Percentiles rank a stretch among this genome's conserved stretches.
These are phyloP conservation scores for Frankliniella intonsa DNA, from an alignment of 2,888 invertebrate genomes.

Conservation along the genomic window DNA sequence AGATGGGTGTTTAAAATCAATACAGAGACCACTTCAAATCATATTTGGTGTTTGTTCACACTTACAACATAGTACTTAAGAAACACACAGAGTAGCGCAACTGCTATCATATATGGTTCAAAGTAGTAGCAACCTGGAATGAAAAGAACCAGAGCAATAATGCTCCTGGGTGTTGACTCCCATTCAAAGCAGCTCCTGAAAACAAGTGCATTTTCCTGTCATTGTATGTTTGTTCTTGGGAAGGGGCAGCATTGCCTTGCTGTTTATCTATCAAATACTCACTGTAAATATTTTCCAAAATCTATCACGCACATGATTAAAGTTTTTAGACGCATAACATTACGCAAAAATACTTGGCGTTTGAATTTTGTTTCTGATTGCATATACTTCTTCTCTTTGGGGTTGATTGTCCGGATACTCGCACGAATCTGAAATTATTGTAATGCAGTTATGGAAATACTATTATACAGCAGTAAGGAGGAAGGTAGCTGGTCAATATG, in stretches of 20 bases:
- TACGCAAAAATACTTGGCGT: constrained; percentile 86
- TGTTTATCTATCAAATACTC: constrained; percentile 48
- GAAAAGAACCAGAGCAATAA: constrained; percentile 78
- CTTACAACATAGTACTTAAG: constrained; percentile 65
- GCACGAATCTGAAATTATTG: constrained; percentile 62
- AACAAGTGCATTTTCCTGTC: constrained; percentile 34
- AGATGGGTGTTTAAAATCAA: no score
- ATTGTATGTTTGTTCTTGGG: background rate
- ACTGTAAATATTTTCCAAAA: constrained; percentile 87
- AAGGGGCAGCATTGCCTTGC: background rate
- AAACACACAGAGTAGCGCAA: constrained; percentile 74
- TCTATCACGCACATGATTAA: constrained; percentile 86
- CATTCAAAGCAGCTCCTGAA: constrained; percentile 92
- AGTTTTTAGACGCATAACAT: constrained; percentile 86
- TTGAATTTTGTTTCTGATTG: constrained; percentile 94
- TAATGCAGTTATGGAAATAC: constrained; percentile 11
- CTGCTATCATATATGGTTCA: constrained; percentile 92
- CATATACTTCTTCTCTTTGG: constrained; percentile 92
- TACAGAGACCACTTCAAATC: no score
- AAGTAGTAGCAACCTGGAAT: constrained; percentile 88
- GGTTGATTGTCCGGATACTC: constrained; percentile 88
- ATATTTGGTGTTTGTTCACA: constrained; percentile 27
- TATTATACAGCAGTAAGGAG: no score
- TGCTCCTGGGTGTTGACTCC: constrained; percentile 84
- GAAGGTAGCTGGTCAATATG: background rate